A percentile compares a stretch with the other conserved stretches of the same genome.
Evolutionary conservation across 23 tunicate genomes (phyloP).

Genomic region (Phallusia fumigata): DNA sequence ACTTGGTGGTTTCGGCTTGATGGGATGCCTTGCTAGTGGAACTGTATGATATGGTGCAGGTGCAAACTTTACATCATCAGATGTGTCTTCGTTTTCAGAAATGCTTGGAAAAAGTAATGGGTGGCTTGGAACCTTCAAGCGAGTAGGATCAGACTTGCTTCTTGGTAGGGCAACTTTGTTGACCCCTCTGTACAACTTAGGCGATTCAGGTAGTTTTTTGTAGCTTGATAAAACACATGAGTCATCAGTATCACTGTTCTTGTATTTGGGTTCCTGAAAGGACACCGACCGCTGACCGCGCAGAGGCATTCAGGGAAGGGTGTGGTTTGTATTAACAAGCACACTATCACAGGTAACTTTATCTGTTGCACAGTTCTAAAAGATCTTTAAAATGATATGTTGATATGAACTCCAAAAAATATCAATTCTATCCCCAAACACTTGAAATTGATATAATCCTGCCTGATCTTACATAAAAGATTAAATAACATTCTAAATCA

Average conservation of each 20-base stretch:
- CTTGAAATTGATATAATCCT: no score
- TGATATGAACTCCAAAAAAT: background rate
- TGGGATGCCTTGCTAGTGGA: conserved; percentile 10
- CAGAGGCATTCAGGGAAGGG: conserved; percentile 47
- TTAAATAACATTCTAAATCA: no score
- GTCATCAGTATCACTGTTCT: conserved; percentile 13
- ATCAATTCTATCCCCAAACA: no score
- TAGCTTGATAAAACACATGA: conserved; percentile 35
- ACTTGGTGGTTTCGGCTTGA: conserved; percentile 3
- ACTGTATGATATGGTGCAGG: conserved; percentile 31
- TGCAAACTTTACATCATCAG: conserved; percentile 1
- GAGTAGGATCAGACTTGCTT: conserved; percentile 21
- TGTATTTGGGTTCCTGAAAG: conserved; percentile 31
- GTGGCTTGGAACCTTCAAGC: background rate
- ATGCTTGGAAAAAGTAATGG: background rate
- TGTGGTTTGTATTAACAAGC: background rate
- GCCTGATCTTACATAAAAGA: no score
- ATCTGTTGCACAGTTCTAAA: background rate
- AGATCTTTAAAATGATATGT: background rate
- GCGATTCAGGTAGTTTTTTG: conserved; percentile 25
- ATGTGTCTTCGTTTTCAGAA: background rate
- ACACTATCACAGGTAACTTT: background rate
- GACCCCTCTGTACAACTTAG: background rate
- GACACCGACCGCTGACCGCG: conserved; percentile 42
- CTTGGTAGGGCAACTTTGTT: conserved; percentile 14